These are phyloP conservation scores for Pandion haliaetus DNA, from an alignment of 2,113 vertebrate species.

Conservation along the genomic window DNA sequence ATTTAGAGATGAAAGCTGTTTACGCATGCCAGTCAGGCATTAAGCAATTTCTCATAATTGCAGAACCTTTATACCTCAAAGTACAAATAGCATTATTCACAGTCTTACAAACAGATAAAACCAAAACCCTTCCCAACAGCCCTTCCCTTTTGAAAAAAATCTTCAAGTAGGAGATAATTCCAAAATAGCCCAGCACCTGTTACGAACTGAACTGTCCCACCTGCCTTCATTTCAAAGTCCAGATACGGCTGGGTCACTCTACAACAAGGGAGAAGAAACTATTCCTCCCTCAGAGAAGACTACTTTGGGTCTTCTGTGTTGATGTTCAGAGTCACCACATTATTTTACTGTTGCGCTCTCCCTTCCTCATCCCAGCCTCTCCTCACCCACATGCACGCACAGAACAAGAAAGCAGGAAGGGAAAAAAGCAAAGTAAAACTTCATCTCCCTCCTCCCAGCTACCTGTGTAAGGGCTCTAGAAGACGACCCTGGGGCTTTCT, in stretches of 20 bases:
- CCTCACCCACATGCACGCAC: rapidly evolving
- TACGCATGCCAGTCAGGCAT: not conserved
- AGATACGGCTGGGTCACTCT: not conserved
- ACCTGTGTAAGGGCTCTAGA: not conserved
- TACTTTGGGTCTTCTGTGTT: not conserved
- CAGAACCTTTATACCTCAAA: constrained; percentile 25
- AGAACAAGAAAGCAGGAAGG: not conserved
- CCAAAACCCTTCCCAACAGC: not conserved
- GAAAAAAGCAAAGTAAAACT: not conserved
- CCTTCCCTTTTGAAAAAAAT: not conserved
- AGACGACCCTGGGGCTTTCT: not conserved
- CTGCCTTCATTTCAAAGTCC: not conserved
- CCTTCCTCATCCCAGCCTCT: not conserved
- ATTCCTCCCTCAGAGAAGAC: not conserved
- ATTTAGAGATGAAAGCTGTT: not conserved
- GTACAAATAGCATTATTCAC: constrained; percentile 28
- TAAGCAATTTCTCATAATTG: constrained; percentile 16
- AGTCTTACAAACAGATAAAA: constrained; percentile 6
- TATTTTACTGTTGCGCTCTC: not conserved
- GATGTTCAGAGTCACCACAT: not conserved
- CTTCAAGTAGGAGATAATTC: not conserved
- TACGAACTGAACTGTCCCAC: not conserved
- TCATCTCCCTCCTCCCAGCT: not conserved
- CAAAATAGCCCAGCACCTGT: not conserved
- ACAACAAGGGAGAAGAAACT: not conserved